Base-by-base conservation (phyloP, 2,797 vertebrate species). In the Choloepus didactylus region DNA sequence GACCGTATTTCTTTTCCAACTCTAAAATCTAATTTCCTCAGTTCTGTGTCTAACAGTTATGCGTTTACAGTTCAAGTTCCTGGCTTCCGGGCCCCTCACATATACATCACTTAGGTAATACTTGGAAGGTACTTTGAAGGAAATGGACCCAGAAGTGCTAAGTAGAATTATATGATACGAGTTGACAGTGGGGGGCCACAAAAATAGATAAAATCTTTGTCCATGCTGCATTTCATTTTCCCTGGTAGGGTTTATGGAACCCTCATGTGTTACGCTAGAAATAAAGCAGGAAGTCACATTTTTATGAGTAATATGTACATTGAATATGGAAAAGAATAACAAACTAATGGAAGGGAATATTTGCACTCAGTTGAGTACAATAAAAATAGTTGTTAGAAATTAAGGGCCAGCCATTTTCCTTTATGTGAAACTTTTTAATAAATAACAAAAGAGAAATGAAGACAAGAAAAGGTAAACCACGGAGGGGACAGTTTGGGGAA, bases 21-120 rank as follows among this genome's bases (percentile, higher is more conserved):
- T 96, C 76, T 85, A 92, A 97, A 98, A 97, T 96, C 95, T 95
- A 94, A 98, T 98, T 97, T 97, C 95, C 97, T 96, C 64, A 29
- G 70, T 94, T 86, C 84, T 73, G 87, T 64, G 81, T 95, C 96
- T 97, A 94, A 97, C 84, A 35, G 91, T 76, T 80, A 41, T 89
- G n/a, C 81, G 3, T 96, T 95, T 95, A 96, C 10, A 6, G 95
- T 80, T 82, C 25, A 10, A 89, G 94, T 82, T 96, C 84, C 94
- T 92, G 94, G 95, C 77, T 0, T 87, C 76, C 87, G 70, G 87
- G 46, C 76, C 46, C 16, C 80, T 96, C 54, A 76, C 93, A 96
- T 95, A 77, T 38, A 41, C 80, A 75, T 90, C 96, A 84, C 96
- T 97, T 96, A 98, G 96, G 97, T 97, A 96, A 98, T 97, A 46